phyloP scores from a whole-genome alignment of 2,797 vertebrate species.

The Chaunax sp. region DNA sequence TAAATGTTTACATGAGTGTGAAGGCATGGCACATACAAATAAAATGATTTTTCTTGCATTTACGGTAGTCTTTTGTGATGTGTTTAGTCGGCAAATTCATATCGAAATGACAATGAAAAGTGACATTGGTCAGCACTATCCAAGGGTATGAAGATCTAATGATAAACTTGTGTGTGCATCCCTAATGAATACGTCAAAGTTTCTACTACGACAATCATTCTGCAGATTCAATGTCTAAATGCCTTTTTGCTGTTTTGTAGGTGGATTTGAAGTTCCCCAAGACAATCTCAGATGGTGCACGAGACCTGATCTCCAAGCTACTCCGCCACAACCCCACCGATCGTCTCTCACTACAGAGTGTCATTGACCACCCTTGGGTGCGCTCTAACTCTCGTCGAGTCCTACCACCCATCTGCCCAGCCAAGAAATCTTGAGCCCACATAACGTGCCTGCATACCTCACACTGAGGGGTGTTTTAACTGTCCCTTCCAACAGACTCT shows the following conservation, averaged over 20 bases:
- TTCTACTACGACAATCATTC: not conserved
- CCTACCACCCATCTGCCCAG: conserved; percentile 81
- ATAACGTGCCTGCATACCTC: not conserved
- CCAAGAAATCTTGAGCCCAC: conserved; percentile 56
- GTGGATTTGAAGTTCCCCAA: conserved; percentile 89
- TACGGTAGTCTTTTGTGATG: too few species aligned
- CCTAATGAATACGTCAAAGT: too few species aligned
- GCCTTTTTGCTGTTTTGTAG: conserved; percentile 63
- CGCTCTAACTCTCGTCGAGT: conserved; percentile 84
- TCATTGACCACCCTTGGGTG: conserved; percentile 89
- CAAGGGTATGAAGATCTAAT: too few species aligned
- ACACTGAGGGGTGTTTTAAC: conserved; percentile 20
- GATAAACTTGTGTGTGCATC: too few species aligned
- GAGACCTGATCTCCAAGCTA: conserved; percentile 88
- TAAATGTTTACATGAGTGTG: too few species aligned
- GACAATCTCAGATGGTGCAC: conserved; percentile 82
- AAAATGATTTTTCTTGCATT: too few species aligned
- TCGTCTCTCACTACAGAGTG: conserved; percentile 82
- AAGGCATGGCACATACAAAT: too few species aligned
- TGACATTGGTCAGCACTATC: too few species aligned
- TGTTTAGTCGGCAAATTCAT: too few species aligned
- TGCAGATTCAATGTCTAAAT: not conserved
- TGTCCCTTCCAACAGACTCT: conserved; percentile 46
- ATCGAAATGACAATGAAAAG: too few species aligned
- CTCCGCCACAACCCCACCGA: conserved; percentile 85